Evolutionary conservation across 2,797 vertebrate genomes (phyloP), one percentile per base, ranked within the genome.

Genomic region (Catamblyrhynchus diadema): DNA sequence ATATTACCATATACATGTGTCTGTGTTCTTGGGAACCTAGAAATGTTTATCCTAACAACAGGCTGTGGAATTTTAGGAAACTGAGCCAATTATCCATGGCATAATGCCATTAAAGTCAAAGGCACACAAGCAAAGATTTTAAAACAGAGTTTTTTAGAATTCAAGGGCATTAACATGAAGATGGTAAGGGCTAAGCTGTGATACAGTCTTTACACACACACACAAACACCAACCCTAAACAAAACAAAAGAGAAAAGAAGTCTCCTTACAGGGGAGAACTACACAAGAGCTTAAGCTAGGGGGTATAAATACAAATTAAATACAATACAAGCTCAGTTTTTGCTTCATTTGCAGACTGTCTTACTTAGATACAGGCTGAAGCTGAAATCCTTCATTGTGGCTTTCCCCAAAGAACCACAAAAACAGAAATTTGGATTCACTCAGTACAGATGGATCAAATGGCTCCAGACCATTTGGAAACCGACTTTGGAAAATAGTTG

Each of bases 31-130:
- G 94, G 92, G 94, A 95, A 96, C 90, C 48, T 44, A 89, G 71
- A 74, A 95, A 74, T 89, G 88, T 97, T 96, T 97, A 95, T 95
- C 94, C 74, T 97, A 96, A 96, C 94, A 95, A 97, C 96, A 91
- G 81, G 75, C 93, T 83, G 72, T 74, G 94, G 95, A 96, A 97
- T 96, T 92, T 89, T 74, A 65, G 79, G 92, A 89, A 89, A 83
- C 81, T 17, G 65, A 94, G 94, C 93, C 95, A 97, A 83, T 88
- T 92, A 80, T 65, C 50, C 3, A 1, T 92, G 95, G 95, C 93
- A 92, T 32, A 35, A 42, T 80, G 92, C 94, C 93, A 93, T 94
- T 97, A 95, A 95, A 96, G 94, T 82, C 74, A 35, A 95, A 95
- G 91, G 75, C 77, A 81, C 41, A 74, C 28, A 28, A 83, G 57